Conservation (phyloP, 2,888 invertebrate species). For the Drosophila kanekoi region DNA sequence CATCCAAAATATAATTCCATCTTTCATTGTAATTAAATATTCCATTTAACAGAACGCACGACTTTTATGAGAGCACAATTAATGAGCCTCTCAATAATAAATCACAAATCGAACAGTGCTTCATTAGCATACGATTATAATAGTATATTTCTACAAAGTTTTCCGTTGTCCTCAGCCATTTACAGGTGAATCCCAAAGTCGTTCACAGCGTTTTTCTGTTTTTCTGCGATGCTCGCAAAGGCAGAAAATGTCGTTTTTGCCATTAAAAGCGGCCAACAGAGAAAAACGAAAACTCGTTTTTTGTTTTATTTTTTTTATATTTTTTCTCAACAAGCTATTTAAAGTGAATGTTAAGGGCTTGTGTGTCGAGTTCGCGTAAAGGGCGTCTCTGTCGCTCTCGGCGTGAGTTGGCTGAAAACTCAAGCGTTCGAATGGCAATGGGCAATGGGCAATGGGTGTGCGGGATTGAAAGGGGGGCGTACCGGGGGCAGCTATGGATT, state of each 20-base stretch:
- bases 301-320: conserved; percentile 15
- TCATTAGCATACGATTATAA: conserved; percentile 12
- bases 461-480: not conserved
- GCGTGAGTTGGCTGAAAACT: conserved; percentile 47
- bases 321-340: conserved; percentile 61
- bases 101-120: conserved; percentile 3
- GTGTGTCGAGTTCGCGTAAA: conserved; percentile 38
- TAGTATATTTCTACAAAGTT: not conserved
- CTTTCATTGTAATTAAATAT: not conserved
- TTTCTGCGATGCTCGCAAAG: conserved; percentile 32
- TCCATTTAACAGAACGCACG: conserved; percentile 1
- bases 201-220: conserved; percentile 20
- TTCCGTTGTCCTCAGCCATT: not conserved
- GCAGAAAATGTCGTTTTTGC: conserved; percentile 71
- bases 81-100: conserved; percentile 10
- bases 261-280: conserved; percentile 56
- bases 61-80: not conserved
- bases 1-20: not conserved
- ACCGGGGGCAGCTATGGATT: conserved; percentile 6
- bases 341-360: conserved; percentile 78
- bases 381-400: conserved; percentile 39
- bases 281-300: conserved; percentile 73
- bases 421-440: conserved; percentile 14
- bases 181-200: conserved; percentile 36
- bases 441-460: conserved; percentile 6